phyloP scores from a whole-genome alignment of 2,797 vertebrate species.

The Notamacropus eugenii region DNA sequence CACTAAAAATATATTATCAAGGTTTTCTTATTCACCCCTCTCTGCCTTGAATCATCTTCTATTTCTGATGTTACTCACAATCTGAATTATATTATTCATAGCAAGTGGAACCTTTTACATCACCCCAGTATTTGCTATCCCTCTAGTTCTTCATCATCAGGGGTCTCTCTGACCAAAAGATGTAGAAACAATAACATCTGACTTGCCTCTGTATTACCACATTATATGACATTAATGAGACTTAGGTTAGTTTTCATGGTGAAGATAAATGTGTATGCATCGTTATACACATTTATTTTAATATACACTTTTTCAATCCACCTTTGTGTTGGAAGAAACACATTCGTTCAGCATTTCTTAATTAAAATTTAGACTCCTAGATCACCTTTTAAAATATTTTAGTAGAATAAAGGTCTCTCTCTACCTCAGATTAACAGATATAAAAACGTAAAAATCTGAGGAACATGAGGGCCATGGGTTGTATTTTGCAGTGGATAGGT shows the following conservation, averaged over 20 bases:
- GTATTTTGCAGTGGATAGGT: constrained; percentile 93
- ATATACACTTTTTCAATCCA: constrained; percentile 47
- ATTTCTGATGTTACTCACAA: constrained; percentile 20
- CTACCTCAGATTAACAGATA: constrained; percentile 84
- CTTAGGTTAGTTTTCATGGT: constrained; percentile 19
- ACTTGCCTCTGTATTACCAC: constrained; percentile 55
- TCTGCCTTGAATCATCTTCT: constrained; percentile 56
- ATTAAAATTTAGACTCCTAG: constrained; percentile 77
- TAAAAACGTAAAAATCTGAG: constrained; percentile 85
- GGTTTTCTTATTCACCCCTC: constrained; percentile 44
- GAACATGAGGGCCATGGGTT: constrained; percentile 92
- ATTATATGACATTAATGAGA: constrained; percentile 31
- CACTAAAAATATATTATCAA: constrained; percentile 52
- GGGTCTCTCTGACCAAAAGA: constrained; percentile 2
- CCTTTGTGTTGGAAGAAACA: constrained; percentile 66
- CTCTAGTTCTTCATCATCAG: constrained; percentile 31
- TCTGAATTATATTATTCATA: fast-evolving
- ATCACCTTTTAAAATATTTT: constrained; percentile 70
- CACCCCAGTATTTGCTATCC: not conserved
- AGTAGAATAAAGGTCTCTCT: constrained; percentile 74
- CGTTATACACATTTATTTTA: constrained; percentile 28
- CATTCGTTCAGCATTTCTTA: constrained; percentile 74
- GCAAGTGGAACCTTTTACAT: constrained; percentile 52
- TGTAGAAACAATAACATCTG: constrained; percentile 54
- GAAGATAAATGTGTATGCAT: constrained; percentile 58